Conservation (phyloP, 2,888 invertebrate genomes). For the Itoplectis maculator region DNA sequence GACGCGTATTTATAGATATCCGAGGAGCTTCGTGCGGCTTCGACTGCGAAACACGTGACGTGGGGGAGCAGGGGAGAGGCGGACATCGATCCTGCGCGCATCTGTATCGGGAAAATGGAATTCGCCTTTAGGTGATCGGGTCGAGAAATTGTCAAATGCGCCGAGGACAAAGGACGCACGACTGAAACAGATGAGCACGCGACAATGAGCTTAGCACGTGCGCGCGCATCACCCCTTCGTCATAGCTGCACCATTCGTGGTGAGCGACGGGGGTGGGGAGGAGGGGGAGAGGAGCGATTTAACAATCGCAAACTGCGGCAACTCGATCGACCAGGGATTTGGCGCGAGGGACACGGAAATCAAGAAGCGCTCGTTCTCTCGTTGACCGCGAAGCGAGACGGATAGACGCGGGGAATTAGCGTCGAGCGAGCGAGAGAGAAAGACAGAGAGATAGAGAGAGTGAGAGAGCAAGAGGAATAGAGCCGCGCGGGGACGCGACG, state of each 20-base stretch:
- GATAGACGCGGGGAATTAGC: slow-evolving; percentile 34
- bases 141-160: slow-evolving; percentile 22
- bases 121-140: not conserved
- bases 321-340: slow-evolving; percentile 33
- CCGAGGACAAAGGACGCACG: slow-evolving; percentile 19
- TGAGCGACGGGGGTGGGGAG: too few species aligned
- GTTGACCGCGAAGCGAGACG: slow-evolving; percentile 21
- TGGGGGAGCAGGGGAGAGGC: too few species aligned
- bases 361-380: slow-evolving; percentile 48
- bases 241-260: not conserved
- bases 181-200: slow-evolving; percentile 10
- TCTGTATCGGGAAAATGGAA: not conserved
- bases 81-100: not conserved
- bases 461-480: slow-evolving; percentile 33
- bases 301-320: slow-evolving; percentile 27
- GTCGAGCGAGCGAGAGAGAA: slow-evolving; percentile 44
- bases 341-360: slow-evolving; percentile 27
- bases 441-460: slow-evolving; percentile 33
- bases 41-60: not conserved
- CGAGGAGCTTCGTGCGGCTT: not conserved
- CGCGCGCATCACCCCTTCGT: not conserved
- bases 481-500: slow-evolving; percentile 3
- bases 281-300: too few species aligned
- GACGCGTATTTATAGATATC: not conserved
- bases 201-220: slow-evolving; percentile 16